Percentiles rank a stretch among this genome's conserved stretches.
These are phyloP conservation scores for Ericerus pela DNA, from an alignment of 1,140 invertebrate genomes.

Conservation along the genomic window DNA sequence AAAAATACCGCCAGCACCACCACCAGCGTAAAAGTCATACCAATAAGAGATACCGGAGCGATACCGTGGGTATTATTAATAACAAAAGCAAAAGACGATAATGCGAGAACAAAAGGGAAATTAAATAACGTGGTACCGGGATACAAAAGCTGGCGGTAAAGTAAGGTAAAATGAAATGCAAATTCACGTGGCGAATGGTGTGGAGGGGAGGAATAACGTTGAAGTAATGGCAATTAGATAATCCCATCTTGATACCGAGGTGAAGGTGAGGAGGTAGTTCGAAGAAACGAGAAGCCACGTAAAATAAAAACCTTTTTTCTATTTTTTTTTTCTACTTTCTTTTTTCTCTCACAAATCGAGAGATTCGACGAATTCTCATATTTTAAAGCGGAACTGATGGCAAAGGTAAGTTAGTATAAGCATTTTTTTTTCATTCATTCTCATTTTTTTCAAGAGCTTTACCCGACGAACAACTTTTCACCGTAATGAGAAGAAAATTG, in stretches of 20 bases:
- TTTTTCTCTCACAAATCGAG: neutral
- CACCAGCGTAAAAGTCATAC: no score
- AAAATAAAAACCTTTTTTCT: no score
- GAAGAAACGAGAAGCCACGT: neutral
- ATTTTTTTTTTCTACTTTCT: no score
- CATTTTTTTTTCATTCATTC: slow-evolving; percentile 1
- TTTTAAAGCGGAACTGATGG: no score
- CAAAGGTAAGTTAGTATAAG: neutral
- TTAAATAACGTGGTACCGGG: slow-evolving; percentile 4
- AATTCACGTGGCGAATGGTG: no score
- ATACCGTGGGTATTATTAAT: slow-evolving; percentile 7
- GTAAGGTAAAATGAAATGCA: slow-evolving; percentile 10
- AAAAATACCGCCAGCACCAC: no score
- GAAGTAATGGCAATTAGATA: slow-evolving; percentile 11
- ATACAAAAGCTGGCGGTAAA: slow-evolving; percentile 10
- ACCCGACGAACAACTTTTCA: neutral
- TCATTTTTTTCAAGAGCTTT: no score
- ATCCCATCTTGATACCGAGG: slow-evolving; percentile 3
- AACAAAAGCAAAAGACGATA: slow-evolving; percentile 9
- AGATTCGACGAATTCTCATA: slow-evolving; percentile 3
- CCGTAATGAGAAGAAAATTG: neutral
- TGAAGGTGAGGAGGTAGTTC: neutral
- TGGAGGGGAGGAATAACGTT: slow-evolving; percentile 5
- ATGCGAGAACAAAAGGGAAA: slow-evolving; percentile 7
- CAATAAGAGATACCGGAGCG: slow-evolving; percentile 5